Conservation (phyloP, 2,888 invertebrate species). For the Mythimna lalbum region DNA sequence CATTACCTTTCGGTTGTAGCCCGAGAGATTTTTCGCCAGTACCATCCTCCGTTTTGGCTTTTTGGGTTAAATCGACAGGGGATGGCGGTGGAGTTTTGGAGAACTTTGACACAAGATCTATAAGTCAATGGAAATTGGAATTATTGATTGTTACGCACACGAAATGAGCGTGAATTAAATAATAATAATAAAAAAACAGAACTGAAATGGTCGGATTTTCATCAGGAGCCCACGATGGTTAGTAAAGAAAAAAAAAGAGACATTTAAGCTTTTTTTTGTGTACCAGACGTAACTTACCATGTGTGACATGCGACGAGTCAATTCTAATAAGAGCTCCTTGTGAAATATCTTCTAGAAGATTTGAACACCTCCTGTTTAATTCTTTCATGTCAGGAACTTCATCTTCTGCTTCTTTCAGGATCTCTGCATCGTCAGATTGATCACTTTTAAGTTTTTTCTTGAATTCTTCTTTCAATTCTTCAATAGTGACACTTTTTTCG, state of each 20-base stretch:
- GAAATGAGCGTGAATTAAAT: neutral
- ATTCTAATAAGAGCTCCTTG: conserved; percentile 88
- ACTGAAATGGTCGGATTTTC: too few relatives aligned
- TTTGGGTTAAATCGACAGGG: conserved; percentile 92
- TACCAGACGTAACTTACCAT: conserved; percentile 74
- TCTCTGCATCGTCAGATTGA: conserved; percentile 40
- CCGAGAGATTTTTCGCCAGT: conserved; percentile 82
- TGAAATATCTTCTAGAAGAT: conserved; percentile 88
- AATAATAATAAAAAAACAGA: neutral
- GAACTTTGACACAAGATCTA: conserved; percentile 92
- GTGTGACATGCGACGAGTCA: conserved; percentile 87
- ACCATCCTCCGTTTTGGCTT: conserved; percentile 84
- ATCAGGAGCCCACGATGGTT: too few relatives aligned
- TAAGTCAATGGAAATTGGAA: conserved; percentile 5
- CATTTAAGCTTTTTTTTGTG: too few relatives aligned
- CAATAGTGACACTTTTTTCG: conserved; percentile 13
- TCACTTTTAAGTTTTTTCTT: conserved; percentile 38
- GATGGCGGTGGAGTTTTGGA: conserved; percentile 94
- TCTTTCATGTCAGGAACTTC: conserved; percentile 86
- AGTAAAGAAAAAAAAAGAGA: too few relatives aligned
- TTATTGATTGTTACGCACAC: neutral
- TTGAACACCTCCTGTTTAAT: conserved; percentile 88
- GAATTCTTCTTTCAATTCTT: conserved; percentile 24
- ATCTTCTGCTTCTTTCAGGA: conserved; percentile 69
- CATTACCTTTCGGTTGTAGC: conserved; percentile 87